phyloP scores from a whole-genome alignment of 2,888 invertebrate genomes.

The Sminthurides aquaticus region DNA sequence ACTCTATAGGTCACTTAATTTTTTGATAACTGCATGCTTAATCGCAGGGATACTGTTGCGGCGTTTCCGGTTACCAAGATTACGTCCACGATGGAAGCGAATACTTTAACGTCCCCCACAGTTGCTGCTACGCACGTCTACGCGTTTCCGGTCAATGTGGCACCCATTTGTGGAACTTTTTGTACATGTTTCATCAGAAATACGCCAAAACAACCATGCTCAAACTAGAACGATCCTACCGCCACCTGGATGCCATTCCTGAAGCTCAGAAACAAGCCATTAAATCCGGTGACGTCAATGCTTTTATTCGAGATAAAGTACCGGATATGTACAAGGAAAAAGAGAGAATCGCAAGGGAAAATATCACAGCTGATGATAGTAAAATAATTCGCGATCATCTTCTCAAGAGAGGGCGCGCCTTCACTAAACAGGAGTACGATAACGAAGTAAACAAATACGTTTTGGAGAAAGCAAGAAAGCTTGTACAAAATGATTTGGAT shows the following conservation, averaged over 20 bases:
- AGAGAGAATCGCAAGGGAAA: background rate
- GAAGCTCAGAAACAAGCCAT: background rate
- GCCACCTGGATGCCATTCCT: background rate
- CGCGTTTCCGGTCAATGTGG: background rate
- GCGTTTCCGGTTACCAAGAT: slow-evolving; percentile 4
- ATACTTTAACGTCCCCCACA: slow-evolving; percentile 8
- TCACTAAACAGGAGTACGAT: background rate
- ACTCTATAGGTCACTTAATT: background rate
- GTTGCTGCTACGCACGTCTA: slow-evolving; percentile 5
- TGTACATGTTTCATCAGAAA: background rate
- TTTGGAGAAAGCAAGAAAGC: background rate
- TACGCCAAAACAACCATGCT: background rate
- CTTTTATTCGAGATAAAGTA: background rate
- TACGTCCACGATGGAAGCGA: background rate
- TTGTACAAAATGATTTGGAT: background rate
- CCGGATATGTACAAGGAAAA: background rate
- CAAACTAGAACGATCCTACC: background rate
- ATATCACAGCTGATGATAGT: background rate
- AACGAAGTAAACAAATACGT: background rate
- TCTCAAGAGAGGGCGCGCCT: background rate
- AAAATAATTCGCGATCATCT: no score
- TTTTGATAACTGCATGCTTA: background rate
- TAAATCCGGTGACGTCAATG: background rate
- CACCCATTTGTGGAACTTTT: background rate
- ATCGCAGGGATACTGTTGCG: slow-evolving; percentile 11